Evolutionary conservation across 1,140 invertebrate genomes (phyloP), one percentile per base, ranked within the genome.

Genomic region (Ephestia elutella): DNA sequence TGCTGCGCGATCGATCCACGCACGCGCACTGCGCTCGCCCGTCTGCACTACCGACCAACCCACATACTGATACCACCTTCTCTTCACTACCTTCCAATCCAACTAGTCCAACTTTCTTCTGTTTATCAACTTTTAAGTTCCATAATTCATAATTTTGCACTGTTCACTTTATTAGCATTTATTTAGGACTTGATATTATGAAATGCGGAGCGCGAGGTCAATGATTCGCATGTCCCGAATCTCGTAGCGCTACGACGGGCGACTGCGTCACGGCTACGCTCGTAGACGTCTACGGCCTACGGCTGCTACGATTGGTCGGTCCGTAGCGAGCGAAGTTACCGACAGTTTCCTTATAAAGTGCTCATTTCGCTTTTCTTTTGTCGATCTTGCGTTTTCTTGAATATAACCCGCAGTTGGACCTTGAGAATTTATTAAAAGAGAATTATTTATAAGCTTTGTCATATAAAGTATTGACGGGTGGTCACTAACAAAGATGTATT

Each of bases 1-100:
- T 78, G 73, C 67, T 78, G 72, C 81, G 78, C 77, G 80, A 87
- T 86, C 82, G 84, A 87, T 85, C 74, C 82, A 80, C 78, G 77
- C 76, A 70, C 71, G 75, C 82, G 81, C 75, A 11, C 15, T 17
- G 20, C 50, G 19, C 19, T n/a, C 50, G 50, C 50, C 65, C 65
- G 62, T 65, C 75, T 71, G 68, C 63, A 62, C 64, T 64, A 64
- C 60, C 61, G 62, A 55, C 66, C 57, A 21, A 53, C 50, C 20
- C 50, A 25, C 19, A 53, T 53, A 25, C 38, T 44, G 38, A 32
- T 11, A 32, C 38, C 15, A 44, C 38, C 38, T 44, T 44, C 38
- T 44, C 38, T 44, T 44, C 38, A 15, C 15, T 44, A 44, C 15
- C 13, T 44, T 17, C 38, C 0, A 5, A 10, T 44, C n/a, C 15